phyloP scores from a whole-genome alignment of 2,888 invertebrate genomes.

The Dascillus cervinus region DNA sequence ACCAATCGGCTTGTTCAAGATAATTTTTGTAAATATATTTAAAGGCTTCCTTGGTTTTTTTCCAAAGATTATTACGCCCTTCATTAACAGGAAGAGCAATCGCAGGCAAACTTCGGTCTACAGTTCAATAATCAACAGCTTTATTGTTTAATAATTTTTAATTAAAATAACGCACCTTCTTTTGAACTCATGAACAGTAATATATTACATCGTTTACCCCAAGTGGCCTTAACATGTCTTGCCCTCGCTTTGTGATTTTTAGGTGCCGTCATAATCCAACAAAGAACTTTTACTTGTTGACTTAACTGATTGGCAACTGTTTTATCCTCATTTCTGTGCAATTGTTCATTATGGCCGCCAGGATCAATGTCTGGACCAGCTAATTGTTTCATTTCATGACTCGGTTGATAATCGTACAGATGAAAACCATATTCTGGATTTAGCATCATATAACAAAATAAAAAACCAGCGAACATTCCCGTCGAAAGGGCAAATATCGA shows the following conservation, averaged over 20 bases:
- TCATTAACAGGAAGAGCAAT: slow-evolving; percentile 79
- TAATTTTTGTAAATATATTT: slow-evolving; percentile 80
- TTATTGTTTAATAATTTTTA: no score
- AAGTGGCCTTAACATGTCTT: slow-evolving; percentile 87
- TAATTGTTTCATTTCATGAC: slow-evolving; percentile 39
- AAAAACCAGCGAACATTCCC: slow-evolving; percentile 69
- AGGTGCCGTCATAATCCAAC: slow-evolving; percentile 97
- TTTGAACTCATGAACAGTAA: slow-evolving; percentile 80
- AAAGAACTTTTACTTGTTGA: slow-evolving; percentile 76
- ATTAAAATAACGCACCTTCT: no score
- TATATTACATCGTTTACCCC: slow-evolving; percentile 89
- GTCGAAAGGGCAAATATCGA: slow-evolving; percentile 63
- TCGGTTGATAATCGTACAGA: slow-evolving; percentile 28
- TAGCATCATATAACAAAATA: slow-evolving; percentile 55
- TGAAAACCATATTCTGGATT: slow-evolving; percentile 13
- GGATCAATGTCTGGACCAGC: slow-evolving; percentile 42
- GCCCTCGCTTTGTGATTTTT: slow-evolving; percentile 84
- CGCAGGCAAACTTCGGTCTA: slow-evolving; percentile 66
- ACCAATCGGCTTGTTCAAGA: slow-evolving; percentile 87
- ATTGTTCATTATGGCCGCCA: slow-evolving; percentile 49
- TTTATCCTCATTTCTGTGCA: slow-evolving; percentile 61
- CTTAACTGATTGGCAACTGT: slow-evolving; percentile 61
- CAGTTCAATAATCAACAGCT: slow-evolving; percentile 17
- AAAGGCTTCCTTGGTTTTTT: slow-evolving; percentile 93
- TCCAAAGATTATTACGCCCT: slow-evolving; percentile 92